Conservation (phyloP, 2,888 invertebrate genomes). For the Sericinus montela region DNA sequence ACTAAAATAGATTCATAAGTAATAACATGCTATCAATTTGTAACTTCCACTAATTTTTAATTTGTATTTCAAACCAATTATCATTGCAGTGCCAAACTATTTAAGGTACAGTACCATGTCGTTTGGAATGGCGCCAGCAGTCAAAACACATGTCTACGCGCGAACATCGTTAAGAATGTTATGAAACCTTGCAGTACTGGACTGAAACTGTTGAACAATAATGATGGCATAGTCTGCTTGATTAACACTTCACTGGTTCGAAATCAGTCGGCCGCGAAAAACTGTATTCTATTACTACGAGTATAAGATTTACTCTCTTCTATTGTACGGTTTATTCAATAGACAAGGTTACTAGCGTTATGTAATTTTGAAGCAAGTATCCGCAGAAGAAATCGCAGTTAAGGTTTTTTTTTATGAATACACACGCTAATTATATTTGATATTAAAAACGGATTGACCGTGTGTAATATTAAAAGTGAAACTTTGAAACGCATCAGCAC, state of each 20-base stretch:
- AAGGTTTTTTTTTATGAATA: not conserved
- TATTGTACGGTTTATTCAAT: constrained; percentile 1
- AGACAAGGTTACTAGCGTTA: constrained; percentile 7
- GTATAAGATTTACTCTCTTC: not conserved
- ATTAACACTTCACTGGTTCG: constrained; percentile 14
- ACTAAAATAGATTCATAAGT: too few species aligned
- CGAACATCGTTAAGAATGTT: constrained; percentile 35
- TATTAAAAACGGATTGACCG: too few species aligned
- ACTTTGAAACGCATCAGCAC: too few species aligned
- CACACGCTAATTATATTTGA: too few species aligned
- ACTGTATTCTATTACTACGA: constrained; percentile 6
- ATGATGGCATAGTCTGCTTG: constrained; percentile 8
- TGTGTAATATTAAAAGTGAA: too few species aligned
- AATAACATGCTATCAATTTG: too few species aligned
- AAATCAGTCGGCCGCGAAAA: constrained; percentile 19
- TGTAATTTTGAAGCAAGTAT: constrained; percentile 1
- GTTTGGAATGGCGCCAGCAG: constrained; percentile 39
- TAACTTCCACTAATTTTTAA: too few species aligned
- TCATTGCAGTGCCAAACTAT: not conserved
- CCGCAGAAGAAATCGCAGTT: constrained; percentile 7
- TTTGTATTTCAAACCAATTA: too few species aligned
- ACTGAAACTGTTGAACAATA: constrained; percentile 31
- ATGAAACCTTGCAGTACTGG: constrained; percentile 32
- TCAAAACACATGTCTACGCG: constrained; percentile 49
- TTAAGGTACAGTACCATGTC: constrained; percentile 28